Evolutionary conservation across 2,888 invertebrate species (phyloP).

Genomic region (Brenthis ino): DNA sequence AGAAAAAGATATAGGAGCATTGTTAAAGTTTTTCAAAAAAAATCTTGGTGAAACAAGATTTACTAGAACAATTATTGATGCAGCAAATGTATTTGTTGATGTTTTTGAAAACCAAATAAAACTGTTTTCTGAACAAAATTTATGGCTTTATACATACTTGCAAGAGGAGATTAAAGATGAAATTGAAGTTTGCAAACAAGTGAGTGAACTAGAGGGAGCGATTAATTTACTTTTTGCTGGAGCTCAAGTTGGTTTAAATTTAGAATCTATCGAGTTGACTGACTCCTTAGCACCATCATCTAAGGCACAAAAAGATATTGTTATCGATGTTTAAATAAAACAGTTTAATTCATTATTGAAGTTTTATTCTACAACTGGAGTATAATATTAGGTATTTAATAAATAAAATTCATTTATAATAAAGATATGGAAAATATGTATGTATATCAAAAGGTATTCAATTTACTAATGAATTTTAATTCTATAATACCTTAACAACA

Average conservation of each 20-base stretch:
- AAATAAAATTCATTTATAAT: no score
- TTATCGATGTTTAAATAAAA: conserved; percentile 72
- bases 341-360: background rate
- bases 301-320: conserved; percentile 80
- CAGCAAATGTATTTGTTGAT: conserved; percentile 88
- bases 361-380: conserved; percentile 11
- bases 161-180: conserved; percentile 85
- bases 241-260: conserved; percentile 74
- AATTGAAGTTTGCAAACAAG: conserved; percentile 84
- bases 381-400: no score
- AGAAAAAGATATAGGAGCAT: conserved; percentile 83
- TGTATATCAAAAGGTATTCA: background rate
- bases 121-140: conserved; percentile 83
- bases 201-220: conserved; percentile 86
- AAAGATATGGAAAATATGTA: no score
- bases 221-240: conserved; percentile 85
- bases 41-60: conserved; percentile 89
- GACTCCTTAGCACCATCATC: conserved; percentile 62
- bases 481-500: no score
- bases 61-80: conserved; percentile 88
- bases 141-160: conserved; percentile 84
- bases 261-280: conserved; percentile 57
- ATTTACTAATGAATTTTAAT: no score
- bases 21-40: conserved; percentile 89
- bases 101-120: conserved; percentile 86